Base-by-base conservation (phyloP, 2,797 vertebrate genomes). In the Meriones psammophilus region DNA sequence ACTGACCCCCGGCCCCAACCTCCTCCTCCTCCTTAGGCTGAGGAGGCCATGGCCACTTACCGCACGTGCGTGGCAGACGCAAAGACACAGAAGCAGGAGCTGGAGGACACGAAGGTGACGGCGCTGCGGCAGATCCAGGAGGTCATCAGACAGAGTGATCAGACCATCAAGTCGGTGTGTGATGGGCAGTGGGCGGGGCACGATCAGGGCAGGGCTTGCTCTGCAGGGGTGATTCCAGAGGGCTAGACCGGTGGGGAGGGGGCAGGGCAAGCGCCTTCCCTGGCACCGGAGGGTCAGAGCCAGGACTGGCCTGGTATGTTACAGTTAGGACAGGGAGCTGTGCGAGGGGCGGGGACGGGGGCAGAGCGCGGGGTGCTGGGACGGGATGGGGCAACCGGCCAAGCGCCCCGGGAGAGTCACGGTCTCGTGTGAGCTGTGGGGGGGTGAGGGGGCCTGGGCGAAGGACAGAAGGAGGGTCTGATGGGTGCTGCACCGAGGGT, bases 1-100 rank as follows among this genome's bases (percentile, higher is more conserved):
- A 33, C 64, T 54, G 8, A 3, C 13, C 46, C 74, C 10, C 22
- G 1, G 56, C 56, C 74, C 87, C 60, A 42, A 42, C 42, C 42
- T 46, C 28, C 39, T 39, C 42, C 22, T 33, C 18, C 42, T 42
- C 9, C 39, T 0, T 98, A 99, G 99, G 98, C 99, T 0, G 99
- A 99, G 0, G 99, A 99, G 95, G 99, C 99, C 0, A 99, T 99
- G 99, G 99, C 99, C 91, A 99, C 99, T 0, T 99, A 99, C n/a
- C 98, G 99, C 42, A 99, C 99, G 0, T 99, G 99, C 0, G 98
- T 99, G 9, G 99, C 99, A 0, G 99, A 99, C 0, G 99, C 99
- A 3, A 99, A 99, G 93, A 99, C 99, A 0, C 99, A 99, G 98
- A 99, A 99, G 97, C 99, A 99, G 98, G 99, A 99, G 97, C 98